Percentiles rank a stretch among this genome's conserved stretches.
phyloP scores from a whole-genome alignment of 2,888 invertebrate species.

The Agrotis exclamationis region DNA sequence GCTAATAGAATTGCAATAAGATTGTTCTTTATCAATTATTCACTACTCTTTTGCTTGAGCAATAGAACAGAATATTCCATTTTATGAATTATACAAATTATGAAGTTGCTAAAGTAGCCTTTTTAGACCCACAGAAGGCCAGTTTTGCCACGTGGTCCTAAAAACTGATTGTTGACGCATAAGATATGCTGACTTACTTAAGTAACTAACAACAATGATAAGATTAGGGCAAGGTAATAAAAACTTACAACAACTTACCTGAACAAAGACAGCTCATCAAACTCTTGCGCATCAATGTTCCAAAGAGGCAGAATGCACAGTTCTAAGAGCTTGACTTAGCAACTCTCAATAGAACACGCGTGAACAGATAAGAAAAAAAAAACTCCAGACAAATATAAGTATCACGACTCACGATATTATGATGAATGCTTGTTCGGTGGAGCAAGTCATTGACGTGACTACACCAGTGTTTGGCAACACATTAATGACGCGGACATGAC shows the following conservation, averaged over 20 bases:
- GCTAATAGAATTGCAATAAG: no score
- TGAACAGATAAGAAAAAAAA: constrained; percentile 52
- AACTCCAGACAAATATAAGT: constrained; percentile 66
- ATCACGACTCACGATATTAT: constrained; percentile 64
- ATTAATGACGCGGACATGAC: constrained; percentile 83
- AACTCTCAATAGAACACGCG: constrained; percentile 58
- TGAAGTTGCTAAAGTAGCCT: no score
- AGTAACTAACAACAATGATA: constrained; percentile 10
- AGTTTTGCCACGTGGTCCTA: constrained; percentile 26
- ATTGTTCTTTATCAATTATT: no score
- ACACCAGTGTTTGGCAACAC: constrained; percentile 87
- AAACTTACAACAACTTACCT: constrained; percentile 45
- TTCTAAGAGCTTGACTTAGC: constrained; percentile 44
- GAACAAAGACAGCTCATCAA: constrained; percentile 38
- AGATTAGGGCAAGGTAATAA: constrained; percentile 20
- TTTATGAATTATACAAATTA: no score
- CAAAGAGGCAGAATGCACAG: constrained; percentile 39
- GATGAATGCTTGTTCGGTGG: constrained; percentile 66
- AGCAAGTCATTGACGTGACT: constrained; percentile 70
- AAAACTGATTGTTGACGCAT: background rate
- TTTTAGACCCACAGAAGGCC: background rate
- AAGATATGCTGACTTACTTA: constrained; percentile 11
- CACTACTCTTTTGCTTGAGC: no score
- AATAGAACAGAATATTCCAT: no score
- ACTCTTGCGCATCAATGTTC: constrained; percentile 36